Evolutionary conservation across 2,797 vertebrate genomes (phyloP).

Genomic region (Danio aesculapii): DNA sequence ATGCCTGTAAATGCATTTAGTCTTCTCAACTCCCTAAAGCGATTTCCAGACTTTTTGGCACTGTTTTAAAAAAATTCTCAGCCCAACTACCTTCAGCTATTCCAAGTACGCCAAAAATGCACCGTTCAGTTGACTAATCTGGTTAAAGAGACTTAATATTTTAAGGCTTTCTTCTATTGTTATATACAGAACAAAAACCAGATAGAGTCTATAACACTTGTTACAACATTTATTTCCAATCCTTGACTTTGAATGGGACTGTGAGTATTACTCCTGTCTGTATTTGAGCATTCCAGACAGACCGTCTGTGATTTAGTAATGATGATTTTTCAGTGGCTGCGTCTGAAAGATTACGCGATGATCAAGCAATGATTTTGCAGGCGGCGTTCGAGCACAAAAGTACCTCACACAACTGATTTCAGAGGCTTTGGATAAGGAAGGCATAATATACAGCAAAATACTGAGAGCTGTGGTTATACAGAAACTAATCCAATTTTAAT

Average conservation of each 20-base stretch:
- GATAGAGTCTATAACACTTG: neutral
- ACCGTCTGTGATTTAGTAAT: neutral
- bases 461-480: too few species aligned
- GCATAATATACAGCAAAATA: too few species aligned
- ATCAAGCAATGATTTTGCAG: neutral
- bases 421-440: neutral
- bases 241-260: neutral
- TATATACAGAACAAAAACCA: neutral
- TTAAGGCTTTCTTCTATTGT: neutral
- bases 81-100: slow-evolving; percentile 48
- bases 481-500: too few species aligned
- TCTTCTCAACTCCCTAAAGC: slow-evolving; percentile 41
- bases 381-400: neutral
- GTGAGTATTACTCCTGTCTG: neutral
- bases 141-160: slow-evolving; percentile 25
- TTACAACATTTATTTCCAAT: neutral
- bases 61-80: slow-evolving; percentile 32
- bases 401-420: neutral
- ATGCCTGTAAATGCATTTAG: slow-evolving; percentile 46
- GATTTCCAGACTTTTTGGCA: slow-evolving; percentile 49
- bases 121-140: slow-evolving; percentile 33
- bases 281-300: neutral
- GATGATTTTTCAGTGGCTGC: neutral
- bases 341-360: neutral
- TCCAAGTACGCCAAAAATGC: slow-evolving; percentile 58